Evolutionary conservation across 2,888 invertebrate genomes (phyloP), one percentile per base, ranked within the genome.

Genomic region (Pristionchus arcanus): DNA sequence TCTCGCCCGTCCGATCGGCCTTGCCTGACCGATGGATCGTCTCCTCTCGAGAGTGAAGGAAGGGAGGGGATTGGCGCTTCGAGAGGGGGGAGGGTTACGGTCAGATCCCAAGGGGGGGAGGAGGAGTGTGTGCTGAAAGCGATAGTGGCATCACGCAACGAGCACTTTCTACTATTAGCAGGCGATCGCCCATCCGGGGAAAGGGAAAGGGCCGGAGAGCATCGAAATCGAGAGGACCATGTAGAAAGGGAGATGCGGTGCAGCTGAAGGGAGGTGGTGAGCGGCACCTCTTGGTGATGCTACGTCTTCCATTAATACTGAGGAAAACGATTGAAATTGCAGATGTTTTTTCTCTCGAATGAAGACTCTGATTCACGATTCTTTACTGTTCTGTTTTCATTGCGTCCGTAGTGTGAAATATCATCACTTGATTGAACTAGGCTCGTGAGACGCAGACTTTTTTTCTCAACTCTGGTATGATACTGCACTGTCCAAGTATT

Each of bases 11-110:
- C 68, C 71, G 28, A 28, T 81, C 49, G 81, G 81, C 81, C 81
- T 81, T 81, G 81, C 81, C 81, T 81, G 81, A 81, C 81, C 81
- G 49, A 81, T 49, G 42, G 42, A 49, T 49, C 74, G 37, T 5
- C 28, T 21, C 4, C 34, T 74, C 81, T 42, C 49, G 81, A 81
- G 49, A n/a, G 37, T 3, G 84, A 34, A 31, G 55, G 84, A 55
- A 31, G 49, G 21, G 37, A 49, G 81, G 49, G 74, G 68, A 34
- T 28, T 71, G 71, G n/a, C 71, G 28, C 34, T 31, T 68, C 68
- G 74, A 77, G 74, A 42, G 74, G 13, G 34, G 83, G 37, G 53
- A 84, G 83, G 83, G 55, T 31, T 55, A 55, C 53, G 84, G 55
- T 53, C 55, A 28, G 28, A 13, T 9, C 42, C 55, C 31, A 83